Evolutionary conservation across 2,113 vertebrate species (phyloP).

Genomic region (Nycticorax nycticorax): DNA sequence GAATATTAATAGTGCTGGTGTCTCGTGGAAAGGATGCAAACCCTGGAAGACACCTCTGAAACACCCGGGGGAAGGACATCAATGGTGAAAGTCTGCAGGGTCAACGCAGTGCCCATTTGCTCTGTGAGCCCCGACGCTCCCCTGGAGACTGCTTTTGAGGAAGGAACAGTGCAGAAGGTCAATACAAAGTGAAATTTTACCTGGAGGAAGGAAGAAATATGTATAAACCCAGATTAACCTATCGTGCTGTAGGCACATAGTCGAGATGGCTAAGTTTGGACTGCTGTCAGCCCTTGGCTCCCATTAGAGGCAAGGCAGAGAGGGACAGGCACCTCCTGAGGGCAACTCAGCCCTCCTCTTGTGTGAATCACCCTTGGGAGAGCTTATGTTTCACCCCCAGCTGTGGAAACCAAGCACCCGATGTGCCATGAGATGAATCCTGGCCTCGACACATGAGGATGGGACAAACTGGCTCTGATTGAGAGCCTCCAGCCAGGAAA

Average conservation of each 20-base stretch:
- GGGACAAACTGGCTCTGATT: neutral
- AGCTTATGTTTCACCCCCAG: neutral
- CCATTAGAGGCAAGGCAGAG: neutral
- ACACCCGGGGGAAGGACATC: neutral
- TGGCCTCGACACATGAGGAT: neutral
- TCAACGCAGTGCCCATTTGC: neutral
- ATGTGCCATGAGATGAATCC: neutral
- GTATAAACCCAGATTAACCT: neutral
- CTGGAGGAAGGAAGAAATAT: conserved; percentile 17
- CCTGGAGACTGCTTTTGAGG: conserved; percentile 26
- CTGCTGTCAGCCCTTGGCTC: neutral
- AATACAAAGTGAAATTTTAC: conserved; percentile 45
- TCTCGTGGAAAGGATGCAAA: neutral
- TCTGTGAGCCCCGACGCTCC: neutral
- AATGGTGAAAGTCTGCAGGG: neutral
- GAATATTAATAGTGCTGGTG: neutral
- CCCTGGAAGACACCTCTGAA: neutral
- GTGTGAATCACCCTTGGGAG: neutral
- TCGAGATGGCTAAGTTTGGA: neutral
- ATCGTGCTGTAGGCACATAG: neutral
- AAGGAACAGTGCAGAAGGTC: conserved; percentile 17
- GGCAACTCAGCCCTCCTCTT: neutral
- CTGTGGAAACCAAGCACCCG: neutral
- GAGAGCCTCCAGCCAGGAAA: neutral
- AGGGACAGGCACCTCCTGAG: neutral